Evolutionary conservation across 2,113 vertebrate genomes (phyloP), one percentile per base, ranked within the genome.

Genomic region (Istiophorus platypterus): DNA sequence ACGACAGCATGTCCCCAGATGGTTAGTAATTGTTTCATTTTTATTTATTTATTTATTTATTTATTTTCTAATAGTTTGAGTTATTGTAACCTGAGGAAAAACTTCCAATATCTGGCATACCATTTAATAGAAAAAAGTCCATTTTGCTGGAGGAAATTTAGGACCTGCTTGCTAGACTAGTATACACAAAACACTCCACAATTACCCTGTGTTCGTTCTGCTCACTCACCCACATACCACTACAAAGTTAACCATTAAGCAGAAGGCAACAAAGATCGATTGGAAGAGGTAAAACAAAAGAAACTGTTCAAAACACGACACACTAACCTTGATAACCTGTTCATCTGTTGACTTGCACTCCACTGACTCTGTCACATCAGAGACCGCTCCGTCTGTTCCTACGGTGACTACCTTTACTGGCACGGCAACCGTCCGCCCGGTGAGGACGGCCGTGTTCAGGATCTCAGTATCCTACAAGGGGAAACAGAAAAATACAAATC

Each of bases 391-490:
- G 73, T 94, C 96, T 76, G 96, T 96, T 86, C 97, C 97, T 24
- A 99, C 94, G 0, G 97, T 96, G 57, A 99, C 95, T 64, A 98
- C 97, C 85, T 93, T 97, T 42, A 99, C 80, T 0, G 98, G 98
- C 82, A 99, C 91, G 1, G 97, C 96, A 1, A 99, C 97, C 0
- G 96, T 96, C 54, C 93, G 96, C 0, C 98, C 98, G 0, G 96
- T 99, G 27, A 99, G 97, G 34, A 98, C 94, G 0, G 98, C 98
- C 0, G 98, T 99, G 93, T 99, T 99, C 72, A 99, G 95, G 73
- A 99, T 96, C 88, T 99, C 98, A 0, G 94, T 96, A 92, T 99
- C 97, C 98, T 99, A 94, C 1, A 49, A 7, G 15, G 8, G 52
- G 71, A 91, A 82, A 77, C 13, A 72, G 1, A 27, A 77, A 5